These are phyloP conservation scores for Himalopsyche kuldschensis DNA, from an alignment of 2,888 invertebrate genomes.

Conservation along the genomic window DNA sequence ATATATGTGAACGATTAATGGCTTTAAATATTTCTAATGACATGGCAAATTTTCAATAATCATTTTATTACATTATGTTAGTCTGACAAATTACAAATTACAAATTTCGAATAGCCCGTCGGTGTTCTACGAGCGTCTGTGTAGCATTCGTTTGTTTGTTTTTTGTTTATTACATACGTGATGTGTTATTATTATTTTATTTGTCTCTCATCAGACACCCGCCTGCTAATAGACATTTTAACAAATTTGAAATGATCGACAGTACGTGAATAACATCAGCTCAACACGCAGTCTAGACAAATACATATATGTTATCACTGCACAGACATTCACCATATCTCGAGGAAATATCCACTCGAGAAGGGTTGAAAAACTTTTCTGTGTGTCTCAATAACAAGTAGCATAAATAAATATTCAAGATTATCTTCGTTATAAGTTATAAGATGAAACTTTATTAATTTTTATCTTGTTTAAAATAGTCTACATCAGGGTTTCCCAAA, in stretches of 20 bases:
- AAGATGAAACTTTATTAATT: too few relatives aligned
- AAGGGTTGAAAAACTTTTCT: too few relatives aligned
- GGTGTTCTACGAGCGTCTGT: neutral
- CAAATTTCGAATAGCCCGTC: neutral
- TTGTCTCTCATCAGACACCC: neutral
- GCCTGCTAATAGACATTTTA: neutral
- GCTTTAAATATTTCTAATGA: too few relatives aligned
- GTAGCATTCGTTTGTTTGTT: neutral
- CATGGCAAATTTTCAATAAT: too few relatives aligned
- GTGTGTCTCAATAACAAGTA: too few relatives aligned
- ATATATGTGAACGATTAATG: too few relatives aligned
- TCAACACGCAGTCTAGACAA: neutral
- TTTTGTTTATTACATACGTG: neutral
- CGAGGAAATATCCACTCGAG: neutral
- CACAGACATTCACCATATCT: neutral
- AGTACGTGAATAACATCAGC: neutral
- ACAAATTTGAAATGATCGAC: neutral
- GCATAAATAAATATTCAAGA: too few relatives aligned
- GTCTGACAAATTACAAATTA: too few relatives aligned
- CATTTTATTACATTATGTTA: too few relatives aligned
- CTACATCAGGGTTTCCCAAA: too few relatives aligned
- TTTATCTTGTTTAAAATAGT: too few relatives aligned
- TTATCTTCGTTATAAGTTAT: too few relatives aligned
- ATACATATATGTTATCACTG: neutral
- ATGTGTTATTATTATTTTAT: neutral